A percentile compares a stretch with the other conserved stretches of the same genome.
Conservation (phyloP, 2,113 vertebrate genomes). For the Machaerirhynchus nigripectus region DNA sequence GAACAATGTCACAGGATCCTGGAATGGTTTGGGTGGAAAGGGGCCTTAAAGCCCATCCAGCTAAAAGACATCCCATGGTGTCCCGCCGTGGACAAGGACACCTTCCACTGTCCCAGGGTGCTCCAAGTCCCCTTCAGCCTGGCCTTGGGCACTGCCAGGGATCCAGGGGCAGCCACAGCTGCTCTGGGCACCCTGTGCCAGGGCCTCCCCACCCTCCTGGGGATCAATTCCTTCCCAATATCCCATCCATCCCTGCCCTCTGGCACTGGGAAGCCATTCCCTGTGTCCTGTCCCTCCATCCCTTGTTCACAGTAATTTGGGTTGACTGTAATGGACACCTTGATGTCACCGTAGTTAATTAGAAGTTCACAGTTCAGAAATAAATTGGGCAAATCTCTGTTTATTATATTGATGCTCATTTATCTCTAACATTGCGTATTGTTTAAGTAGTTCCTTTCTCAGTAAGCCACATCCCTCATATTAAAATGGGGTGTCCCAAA, state of each 20-base stretch:
- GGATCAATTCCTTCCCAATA: rapidly evolving
- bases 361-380: not conserved
- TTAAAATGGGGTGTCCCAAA: not conserved
- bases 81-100: not conserved
- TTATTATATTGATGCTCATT: rapidly evolving
- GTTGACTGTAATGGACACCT: not conserved
- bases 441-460: not conserved
- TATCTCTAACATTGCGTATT: rapidly evolving
- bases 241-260: not conserved
- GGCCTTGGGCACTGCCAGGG: not conserved
- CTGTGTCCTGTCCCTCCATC: not conserved
- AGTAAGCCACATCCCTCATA: rapidly evolving
- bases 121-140: not conserved
- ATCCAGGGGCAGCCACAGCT: not conserved
- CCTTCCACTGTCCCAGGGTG: not conserved
- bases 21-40: not conserved
- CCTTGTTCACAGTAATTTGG: not conserved
- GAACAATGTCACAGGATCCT: not conserved
- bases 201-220: not conserved
- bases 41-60: not conserved
- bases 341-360: not conserved
- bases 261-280: not conserved
- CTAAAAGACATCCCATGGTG: no score
- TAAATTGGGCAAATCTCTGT: not conserved
- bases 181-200: not conserved